Conservation (phyloP, 2,888 invertebrate genomes). For the Parapristionchus giblindavisi region DNA sequence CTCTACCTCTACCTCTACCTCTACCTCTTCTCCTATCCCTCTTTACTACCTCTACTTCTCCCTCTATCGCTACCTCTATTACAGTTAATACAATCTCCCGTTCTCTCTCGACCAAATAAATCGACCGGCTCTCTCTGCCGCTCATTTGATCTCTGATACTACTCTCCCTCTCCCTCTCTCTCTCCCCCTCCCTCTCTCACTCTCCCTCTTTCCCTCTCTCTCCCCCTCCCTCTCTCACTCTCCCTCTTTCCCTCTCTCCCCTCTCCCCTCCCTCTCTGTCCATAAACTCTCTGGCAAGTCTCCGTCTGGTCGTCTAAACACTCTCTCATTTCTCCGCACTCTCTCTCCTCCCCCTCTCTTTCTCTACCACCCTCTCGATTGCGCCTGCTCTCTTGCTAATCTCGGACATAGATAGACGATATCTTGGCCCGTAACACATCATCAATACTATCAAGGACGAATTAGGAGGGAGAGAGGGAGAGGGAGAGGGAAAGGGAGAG, state of each 20-base stretch:
- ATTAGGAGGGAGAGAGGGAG: not conserved
- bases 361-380: not conserved
- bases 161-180: not conserved
- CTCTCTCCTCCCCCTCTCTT: not conserved
- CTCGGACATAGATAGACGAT: not conserved
- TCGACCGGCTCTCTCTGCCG: not conserved
- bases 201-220: constrained; percentile 3
- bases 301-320: no score
- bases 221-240: constrained; percentile 7
- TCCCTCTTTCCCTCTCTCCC: constrained; percentile 4
- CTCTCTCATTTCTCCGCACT: no score
- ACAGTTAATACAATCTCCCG: no score
- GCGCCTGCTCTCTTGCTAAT: not conserved
- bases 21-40: no score
- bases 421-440: no score
- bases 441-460: not conserved
- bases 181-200: constrained; percentile 22
- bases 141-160: constrained; percentile 12
- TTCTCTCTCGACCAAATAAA: no score
- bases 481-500: not conserved
- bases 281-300: not conserved
- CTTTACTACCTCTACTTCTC: no score
- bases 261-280: not conserved
- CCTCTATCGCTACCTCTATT: no score
- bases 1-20: no score